Conservation (phyloP, 2,113 vertebrate genomes). For the Channa maculata region DNA sequence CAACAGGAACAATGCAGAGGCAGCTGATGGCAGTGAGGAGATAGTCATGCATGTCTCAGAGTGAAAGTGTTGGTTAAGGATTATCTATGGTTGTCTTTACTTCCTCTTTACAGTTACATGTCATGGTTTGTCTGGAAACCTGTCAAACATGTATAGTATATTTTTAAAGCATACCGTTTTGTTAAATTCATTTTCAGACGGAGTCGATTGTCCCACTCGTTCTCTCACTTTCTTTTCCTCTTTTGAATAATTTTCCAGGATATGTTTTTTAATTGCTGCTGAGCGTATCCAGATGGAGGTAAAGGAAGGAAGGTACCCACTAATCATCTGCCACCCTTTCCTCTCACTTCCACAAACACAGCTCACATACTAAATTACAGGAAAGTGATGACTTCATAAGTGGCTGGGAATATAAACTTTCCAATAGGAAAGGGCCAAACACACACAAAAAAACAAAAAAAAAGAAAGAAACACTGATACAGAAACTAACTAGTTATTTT, state of each 20-base stretch:
- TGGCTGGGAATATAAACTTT: not conserved
- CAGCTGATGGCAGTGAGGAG: conserved; percentile 33
- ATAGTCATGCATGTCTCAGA: conserved; percentile 45
- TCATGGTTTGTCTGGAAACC: not conserved
- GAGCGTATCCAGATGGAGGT: not conserved
- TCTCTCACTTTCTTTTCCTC: conserved; percentile 39
- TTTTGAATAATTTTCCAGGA: not conserved
- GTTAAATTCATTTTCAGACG: no score
- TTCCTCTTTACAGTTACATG: conserved; percentile 7
- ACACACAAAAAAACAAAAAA: not conserved
- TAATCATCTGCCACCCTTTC: not conserved
- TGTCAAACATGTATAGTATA: not conserved
- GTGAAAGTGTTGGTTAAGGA: not conserved
- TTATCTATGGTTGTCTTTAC: not conserved
- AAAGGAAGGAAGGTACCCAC: conserved; percentile 59
- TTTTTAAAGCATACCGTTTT: not conserved
- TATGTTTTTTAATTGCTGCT: conserved; percentile 19
- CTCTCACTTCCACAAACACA: conserved; percentile 1
- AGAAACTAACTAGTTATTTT: not conserved
- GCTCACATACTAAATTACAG: conserved; percentile 27
- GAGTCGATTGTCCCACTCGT: not conserved
- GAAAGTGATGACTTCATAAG: conserved; percentile 38
- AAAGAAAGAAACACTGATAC: not conserved
- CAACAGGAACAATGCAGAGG: conserved; percentile 21
- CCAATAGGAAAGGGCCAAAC: conserved; percentile 23